Conservation (phyloP, 2,888 invertebrate species). For the Pilophorus perplexus region DNA sequence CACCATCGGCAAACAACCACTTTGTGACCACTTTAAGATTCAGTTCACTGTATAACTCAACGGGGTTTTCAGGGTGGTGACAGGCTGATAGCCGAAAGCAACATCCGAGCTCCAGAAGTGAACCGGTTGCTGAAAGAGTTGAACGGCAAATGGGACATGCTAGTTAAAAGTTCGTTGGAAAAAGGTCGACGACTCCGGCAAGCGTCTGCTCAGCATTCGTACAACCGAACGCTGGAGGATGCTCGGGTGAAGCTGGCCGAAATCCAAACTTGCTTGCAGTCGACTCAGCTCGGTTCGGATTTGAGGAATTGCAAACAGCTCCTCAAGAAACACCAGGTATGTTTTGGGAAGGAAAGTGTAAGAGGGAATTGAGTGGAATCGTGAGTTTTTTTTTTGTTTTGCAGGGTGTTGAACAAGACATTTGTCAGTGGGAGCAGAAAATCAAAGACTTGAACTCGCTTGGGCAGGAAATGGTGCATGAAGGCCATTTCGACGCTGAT, state of each 20-base stretch:
- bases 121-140: conserved; percentile 65
- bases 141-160: conserved; percentile 73
- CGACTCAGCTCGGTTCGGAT: conserved; percentile 83
- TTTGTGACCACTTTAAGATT: too few species aligned
- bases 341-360: too few species aligned
- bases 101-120: conserved; percentile 69
- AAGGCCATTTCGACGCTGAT: conserved; percentile 91
- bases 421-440: conserved; percentile 77
- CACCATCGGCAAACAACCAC: too few species aligned
- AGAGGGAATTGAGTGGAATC: too few species aligned
- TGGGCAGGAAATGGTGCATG: conserved; percentile 87
- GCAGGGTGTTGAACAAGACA: conserved; percentile 76
- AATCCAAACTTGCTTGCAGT: conserved; percentile 72
- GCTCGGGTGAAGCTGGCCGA: conserved; percentile 83
- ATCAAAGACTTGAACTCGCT: conserved; percentile 73
- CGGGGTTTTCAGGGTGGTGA: conserved; percentile 59
- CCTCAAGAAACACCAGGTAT: conserved; percentile 80
- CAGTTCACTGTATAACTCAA: neutral
- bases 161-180: conserved; percentile 66
- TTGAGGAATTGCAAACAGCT: conserved; percentile 87
- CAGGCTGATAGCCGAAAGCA: conserved; percentile 67
- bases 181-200: conserved; percentile 77
- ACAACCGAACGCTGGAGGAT: conserved; percentile 80
- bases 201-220: conserved; percentile 75
- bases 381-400: too few species aligned